phyloP scores from a whole-genome alignment of 2,797 vertebrate genomes.

The Platalea minor region DNA sequence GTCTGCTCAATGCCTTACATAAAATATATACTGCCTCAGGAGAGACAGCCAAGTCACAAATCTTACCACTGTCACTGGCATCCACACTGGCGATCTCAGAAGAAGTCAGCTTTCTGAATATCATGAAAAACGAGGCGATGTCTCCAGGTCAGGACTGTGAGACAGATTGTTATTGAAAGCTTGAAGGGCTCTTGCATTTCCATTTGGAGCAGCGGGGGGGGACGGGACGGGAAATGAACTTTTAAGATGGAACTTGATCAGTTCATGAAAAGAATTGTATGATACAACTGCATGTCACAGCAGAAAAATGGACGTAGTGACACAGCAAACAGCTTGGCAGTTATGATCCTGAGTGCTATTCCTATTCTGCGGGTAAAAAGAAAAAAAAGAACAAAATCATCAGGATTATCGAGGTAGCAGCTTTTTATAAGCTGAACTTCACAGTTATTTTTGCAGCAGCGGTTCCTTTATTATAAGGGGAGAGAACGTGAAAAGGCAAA shows the following conservation, averaged over 20 bases:
- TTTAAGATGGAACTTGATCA: slow-evolving; percentile 16
- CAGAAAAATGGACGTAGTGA: neutral
- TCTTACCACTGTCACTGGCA: neutral
- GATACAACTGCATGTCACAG: neutral
- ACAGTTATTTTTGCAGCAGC: neutral
- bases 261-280: neutral
- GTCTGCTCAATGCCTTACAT: slow-evolving; percentile 8
- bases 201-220: neutral
- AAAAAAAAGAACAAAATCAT: neutral
- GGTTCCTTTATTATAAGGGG: neutral
- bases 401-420: neutral
- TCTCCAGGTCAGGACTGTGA: slow-evolving; percentile 17
- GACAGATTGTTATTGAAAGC: neutral
- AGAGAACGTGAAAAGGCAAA: neutral
- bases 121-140: neutral
- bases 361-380: neutral
- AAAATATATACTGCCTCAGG: neutral
- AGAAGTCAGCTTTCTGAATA: neutral
- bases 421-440: neutral
- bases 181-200: neutral
- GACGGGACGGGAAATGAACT: neutral
- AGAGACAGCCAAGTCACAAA: neutral
- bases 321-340: neutral
- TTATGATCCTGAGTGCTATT: neutral
- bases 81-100: neutral